Percentiles rank a stretch among this genome's conserved stretches.
Conservation (phyloP, 2,113 vertebrate genomes). For the Antennarius striatus region DNA sequence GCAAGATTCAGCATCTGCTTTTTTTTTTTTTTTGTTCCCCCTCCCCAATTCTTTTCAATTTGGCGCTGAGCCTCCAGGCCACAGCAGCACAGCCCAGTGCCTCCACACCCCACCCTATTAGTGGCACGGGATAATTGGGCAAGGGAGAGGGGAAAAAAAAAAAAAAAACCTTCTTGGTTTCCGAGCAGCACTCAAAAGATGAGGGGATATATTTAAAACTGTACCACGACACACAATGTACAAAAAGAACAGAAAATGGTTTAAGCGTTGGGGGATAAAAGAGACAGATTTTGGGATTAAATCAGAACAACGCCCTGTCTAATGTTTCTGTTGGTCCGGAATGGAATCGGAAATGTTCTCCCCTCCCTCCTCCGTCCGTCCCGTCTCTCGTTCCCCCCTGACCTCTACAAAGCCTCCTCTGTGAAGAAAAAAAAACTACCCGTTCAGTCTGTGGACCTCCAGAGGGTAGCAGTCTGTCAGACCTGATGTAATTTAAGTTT, state of each 20-base stretch:
- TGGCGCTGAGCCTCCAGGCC: constrained; percentile 68
- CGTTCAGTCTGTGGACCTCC: constrained; percentile 26
- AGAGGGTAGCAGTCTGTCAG: constrained; percentile 28
- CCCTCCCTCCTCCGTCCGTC: constrained; percentile 10
- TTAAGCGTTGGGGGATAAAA: constrained; percentile 16
- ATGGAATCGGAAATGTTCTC: constrained; percentile 58
- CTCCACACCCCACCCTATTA: constrained; percentile 70
- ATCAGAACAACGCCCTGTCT: constrained; percentile 48
- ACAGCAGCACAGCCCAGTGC: constrained; percentile 68
- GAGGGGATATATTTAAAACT: constrained; percentile 64
- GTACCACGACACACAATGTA: constrained; percentile 2
- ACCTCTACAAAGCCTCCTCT: constrained; percentile 60
- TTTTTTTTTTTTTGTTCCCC: constrained; percentile 24
- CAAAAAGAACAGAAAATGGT: background rate
- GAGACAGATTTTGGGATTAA: constrained; percentile 43
- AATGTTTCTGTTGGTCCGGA: constrained; percentile 58
- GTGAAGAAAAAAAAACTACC: constrained; percentile 50
- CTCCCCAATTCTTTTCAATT: constrained; percentile 64
- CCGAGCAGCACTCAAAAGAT: constrained; percentile 40
- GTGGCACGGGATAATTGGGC: constrained; percentile 76
- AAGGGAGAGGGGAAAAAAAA: constrained; percentile 28
- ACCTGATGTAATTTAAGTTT: constrained; percentile 20
- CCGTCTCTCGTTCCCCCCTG: constrained; percentile 10
- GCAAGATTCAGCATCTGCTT: constrained; percentile 57
- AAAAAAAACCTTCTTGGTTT: constrained; percentile 34